phyloP scores from a whole-genome alignment of 1,140 invertebrate genomes.

The Cylas formicarius region DNA sequence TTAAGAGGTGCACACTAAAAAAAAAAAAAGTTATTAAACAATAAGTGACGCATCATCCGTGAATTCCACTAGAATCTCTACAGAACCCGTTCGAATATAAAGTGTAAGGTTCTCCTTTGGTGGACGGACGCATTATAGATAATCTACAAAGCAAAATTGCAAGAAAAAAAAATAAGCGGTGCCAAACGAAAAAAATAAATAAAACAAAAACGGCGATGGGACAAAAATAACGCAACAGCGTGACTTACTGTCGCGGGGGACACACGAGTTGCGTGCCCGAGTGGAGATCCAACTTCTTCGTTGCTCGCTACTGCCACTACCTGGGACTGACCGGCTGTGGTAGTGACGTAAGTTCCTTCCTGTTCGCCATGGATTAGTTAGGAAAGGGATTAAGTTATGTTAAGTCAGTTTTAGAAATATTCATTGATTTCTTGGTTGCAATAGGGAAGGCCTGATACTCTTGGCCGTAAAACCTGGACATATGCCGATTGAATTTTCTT shows the following conservation, averaged over 20 bases:
- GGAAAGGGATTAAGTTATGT: too few relatives aligned
- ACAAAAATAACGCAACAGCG: conserved; percentile 1
- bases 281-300: conserved; percentile 54
- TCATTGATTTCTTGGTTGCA: too few relatives aligned
- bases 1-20: too few relatives aligned
- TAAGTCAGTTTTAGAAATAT: conserved; percentile 5
- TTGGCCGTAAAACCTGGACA: too few relatives aligned
- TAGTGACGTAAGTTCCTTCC: conserved; percentile 59
- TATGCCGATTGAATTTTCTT: conserved; percentile 3
- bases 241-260: conserved; percentile 81
- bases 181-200: conserved; percentile 26
- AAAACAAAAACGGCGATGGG: conserved; percentile 33
- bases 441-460: too few relatives aligned
- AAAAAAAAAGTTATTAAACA: too few relatives aligned
- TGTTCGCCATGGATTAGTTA: conserved; percentile 42
- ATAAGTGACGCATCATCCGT: too few relatives aligned
- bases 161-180: conserved; percentile 6
- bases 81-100: too few relatives aligned
- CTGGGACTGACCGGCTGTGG: conserved; percentile 51
- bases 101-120: too few relatives aligned
- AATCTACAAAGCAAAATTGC: conserved; percentile 1
- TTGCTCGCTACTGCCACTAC: conserved; percentile 36
- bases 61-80: too few relatives aligned
- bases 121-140: not conserved
- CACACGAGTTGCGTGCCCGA: conserved; percentile 77